Base-by-base conservation (phyloP, 2,888 invertebrate species). In the Drepanosiphum platanoidis region DNA sequence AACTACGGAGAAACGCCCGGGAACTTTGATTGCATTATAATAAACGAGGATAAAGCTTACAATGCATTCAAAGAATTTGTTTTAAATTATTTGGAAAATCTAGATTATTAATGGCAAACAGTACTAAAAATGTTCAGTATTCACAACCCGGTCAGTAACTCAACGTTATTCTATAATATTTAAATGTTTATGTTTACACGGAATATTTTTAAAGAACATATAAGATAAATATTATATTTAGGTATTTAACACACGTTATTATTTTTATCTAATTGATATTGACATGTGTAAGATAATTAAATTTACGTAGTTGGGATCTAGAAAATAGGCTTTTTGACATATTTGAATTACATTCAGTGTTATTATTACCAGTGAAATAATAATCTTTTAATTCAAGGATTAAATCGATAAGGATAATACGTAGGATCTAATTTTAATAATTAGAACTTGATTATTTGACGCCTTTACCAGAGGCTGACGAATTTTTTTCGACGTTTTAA, bases 21-120 rank as follows among this genome's bases (percentile, higher is more conserved):
- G 0, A 96, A 97, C 89, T 97, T 97, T 89, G 94, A 98, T 89
- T 91, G 94, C 86, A 91, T 95, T 15, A 93, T 98, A 87, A 91
- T 94, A 78, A 98, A 98, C 89, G 95, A 96, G 87, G 94, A 96
- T 71, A 92, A 92, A 88, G 96, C 97, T 0, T 97, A 97, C 89
- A 89, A 90, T 64, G 92, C 94, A 87, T 91, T 97, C 61, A 93
- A 93, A 83, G 92, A 93, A 82, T 95, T 94, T 90, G 91, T 95
- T 80, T 88, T 92, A 11, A 90, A 92, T 70, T 84, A 75, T n/a
- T 84, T 84, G 39, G 84, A 84, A 36, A 70, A 1, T 39, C 3
- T 52, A 39, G 68, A 77, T 11, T 68, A 84, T 77, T 84, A 52
- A 84, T 27, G 18, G 27, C 66, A 84, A 30, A 36, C 30, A 27